Evolutionary conservation across 2,113 vertebrate genomes (phyloP).

Genomic region (Forbesichthys papilliferus): DNA sequence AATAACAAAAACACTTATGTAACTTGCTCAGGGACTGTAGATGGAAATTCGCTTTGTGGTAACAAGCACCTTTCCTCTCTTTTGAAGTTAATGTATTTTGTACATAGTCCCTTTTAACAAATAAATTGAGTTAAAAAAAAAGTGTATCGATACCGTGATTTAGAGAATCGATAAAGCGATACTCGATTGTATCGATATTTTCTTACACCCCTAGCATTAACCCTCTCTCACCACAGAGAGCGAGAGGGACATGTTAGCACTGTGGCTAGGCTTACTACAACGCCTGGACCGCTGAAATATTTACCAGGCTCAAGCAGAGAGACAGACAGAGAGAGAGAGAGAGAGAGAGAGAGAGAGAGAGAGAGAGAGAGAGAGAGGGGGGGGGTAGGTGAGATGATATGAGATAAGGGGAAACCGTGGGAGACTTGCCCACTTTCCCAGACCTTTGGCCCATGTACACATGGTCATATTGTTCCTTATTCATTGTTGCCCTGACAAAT

Average conservation of each 20-base stretch:
- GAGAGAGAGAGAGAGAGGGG: constrained; percentile 1
- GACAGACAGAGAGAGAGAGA: constrained; percentile 15
- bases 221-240: neutral
- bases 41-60: no score
- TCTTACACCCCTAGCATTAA: no score
- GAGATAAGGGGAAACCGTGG: neutral
- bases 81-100: no score
- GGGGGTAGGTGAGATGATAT: neutral
- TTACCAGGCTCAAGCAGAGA: constrained; percentile 55
- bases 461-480: constrained; percentile 58
- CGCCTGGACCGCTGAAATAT: constrained; percentile 73
- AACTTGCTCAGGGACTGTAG: no score
- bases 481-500: constrained; percentile 45
- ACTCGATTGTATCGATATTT: no score
- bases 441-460: constrained; percentile 45
- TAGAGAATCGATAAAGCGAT: no score
- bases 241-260: constrained; percentile 56
- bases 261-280: constrained; percentile 54
- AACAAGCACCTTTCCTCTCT: no score
- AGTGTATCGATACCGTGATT: no score
- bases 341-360: constrained; percentile 6
- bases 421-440: constrained; percentile 47
- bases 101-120: no score
- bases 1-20: no score
- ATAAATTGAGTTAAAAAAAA: no score